Percentiles rank a stretch among this genome's conserved stretches.
Evolutionary conservation across 2,888 invertebrate species (phyloP).

Genomic region (Taphrorychus bicolor): DNA sequence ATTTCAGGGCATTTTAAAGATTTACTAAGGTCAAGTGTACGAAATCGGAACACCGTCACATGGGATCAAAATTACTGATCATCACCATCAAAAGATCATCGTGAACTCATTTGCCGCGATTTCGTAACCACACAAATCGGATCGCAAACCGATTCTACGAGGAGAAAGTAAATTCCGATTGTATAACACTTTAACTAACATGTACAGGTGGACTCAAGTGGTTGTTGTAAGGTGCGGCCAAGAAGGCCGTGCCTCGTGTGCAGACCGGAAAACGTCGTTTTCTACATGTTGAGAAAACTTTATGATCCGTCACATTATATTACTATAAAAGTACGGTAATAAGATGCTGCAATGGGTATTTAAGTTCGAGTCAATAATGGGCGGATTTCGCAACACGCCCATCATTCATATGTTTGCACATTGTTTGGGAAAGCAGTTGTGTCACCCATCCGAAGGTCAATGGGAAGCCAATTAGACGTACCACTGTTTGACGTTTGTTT

Average conservation of each 20-base stretch:
- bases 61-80: no score
- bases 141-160: background rate
- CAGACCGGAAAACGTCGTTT: background rate
- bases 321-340: no score
- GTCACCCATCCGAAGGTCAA: background rate
- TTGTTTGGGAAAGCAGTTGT: background rate
- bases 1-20: no score
- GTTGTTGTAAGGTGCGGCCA: slow-evolving; percentile 4
- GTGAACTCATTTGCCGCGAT: background rate
- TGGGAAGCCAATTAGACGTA: background rate
- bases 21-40: no score
- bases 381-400: background rate
- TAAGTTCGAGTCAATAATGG: background rate
- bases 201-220: slow-evolving; percentile 14
- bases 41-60: no score
- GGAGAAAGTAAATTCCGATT: slow-evolving; percentile 19
- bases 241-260: no score
- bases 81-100: no score
- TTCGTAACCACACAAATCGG: background rate
- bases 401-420: background rate
- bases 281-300: background rate
- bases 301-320: background rate
- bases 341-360: background rate
- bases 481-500: background rate
- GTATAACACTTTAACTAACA: background rate